phyloP scores from a whole-genome alignment of 2,888 invertebrate species.

The Chalcosyrphus nemorum region DNA sequence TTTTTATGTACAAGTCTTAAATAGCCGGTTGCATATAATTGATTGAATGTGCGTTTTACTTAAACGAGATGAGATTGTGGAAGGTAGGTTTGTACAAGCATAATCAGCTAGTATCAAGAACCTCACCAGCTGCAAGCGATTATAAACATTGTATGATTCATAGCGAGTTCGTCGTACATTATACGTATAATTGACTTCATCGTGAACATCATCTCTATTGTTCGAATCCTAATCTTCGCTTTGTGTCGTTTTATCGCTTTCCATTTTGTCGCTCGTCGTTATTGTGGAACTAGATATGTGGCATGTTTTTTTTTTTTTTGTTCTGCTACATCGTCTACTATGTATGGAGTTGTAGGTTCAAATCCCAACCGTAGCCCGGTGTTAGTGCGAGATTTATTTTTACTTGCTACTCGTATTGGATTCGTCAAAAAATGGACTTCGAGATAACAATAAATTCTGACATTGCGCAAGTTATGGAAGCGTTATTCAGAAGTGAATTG shows the following conservation, averaged over 20 bases:
- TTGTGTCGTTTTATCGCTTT: not conserved
- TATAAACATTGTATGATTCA: not conserved
- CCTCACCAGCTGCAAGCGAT: not conserved
- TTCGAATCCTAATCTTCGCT: not conserved
- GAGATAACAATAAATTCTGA: no score
- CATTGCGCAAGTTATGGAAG: no score
- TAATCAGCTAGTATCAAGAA: not conserved
- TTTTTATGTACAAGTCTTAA: conserved; percentile 8
- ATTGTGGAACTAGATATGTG: not conserved
- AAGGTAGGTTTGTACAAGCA: not conserved
- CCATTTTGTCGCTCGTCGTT: not conserved
- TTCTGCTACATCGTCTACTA: no score
- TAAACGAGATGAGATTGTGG: not conserved
- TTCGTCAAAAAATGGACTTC: no score
- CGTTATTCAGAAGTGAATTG: no score
- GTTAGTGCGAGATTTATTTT: no score
- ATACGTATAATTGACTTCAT: no score
- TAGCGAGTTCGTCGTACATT: not conserved
- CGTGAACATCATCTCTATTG: not conserved
- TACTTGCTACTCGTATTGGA: no score
- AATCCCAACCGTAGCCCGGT: no score
- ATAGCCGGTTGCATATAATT: conserved; percentile 52
- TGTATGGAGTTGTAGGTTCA: no score
- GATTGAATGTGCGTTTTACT: conserved; percentile 7
- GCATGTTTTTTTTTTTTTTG: not conserved